These are phyloP conservation scores for Mareca strepera DNA, from an alignment of 2,797 vertebrate genomes.

Conservation along the genomic window DNA sequence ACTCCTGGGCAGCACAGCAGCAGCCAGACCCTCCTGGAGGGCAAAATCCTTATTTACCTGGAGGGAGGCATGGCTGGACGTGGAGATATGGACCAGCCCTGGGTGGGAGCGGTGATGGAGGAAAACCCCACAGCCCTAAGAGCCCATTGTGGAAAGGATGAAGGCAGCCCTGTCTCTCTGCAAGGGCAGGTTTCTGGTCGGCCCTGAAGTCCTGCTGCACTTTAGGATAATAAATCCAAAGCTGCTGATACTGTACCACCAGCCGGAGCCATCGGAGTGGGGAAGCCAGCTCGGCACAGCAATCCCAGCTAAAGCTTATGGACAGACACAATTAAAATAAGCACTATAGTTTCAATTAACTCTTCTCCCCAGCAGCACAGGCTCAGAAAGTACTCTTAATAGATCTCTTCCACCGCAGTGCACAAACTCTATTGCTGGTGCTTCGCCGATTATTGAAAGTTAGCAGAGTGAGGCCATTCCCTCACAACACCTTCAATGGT, in stretches of 20 bases:
- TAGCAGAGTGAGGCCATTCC: constrained; percentile 67
- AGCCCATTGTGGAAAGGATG: accelerated
- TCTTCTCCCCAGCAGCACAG: constrained; percentile 45
- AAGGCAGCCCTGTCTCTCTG: background rate
- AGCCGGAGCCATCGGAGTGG: background rate
- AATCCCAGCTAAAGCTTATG: background rate
- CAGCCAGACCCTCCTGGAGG: background rate
- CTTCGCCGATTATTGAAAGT: constrained; percentile 56
- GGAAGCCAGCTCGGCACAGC: constrained; percentile 19
- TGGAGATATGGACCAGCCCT: background rate
- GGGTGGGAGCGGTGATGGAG: too few species aligned
- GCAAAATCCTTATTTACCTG: accelerated
- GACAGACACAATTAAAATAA: constrained; percentile 70
- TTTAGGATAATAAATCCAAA: background rate
- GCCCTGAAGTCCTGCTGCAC: background rate
- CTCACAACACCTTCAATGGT: constrained; percentile 42
- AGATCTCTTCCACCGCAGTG: constrained; percentile 70
- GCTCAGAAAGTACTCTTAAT: constrained; percentile 63
- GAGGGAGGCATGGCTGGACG: background rate
- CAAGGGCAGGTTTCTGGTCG: background rate
- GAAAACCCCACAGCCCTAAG: too few species aligned
- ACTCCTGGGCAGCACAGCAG: background rate
- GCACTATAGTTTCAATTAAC: constrained; percentile 72
- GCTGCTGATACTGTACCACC: accelerated
- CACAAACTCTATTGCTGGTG: constrained; percentile 70